Percentiles rank a stretch among this genome's conserved stretches.
Evolutionary conservation across 1,140 invertebrate species (phyloP).

Genomic region (Panagrolaimus sp.): DNA sequence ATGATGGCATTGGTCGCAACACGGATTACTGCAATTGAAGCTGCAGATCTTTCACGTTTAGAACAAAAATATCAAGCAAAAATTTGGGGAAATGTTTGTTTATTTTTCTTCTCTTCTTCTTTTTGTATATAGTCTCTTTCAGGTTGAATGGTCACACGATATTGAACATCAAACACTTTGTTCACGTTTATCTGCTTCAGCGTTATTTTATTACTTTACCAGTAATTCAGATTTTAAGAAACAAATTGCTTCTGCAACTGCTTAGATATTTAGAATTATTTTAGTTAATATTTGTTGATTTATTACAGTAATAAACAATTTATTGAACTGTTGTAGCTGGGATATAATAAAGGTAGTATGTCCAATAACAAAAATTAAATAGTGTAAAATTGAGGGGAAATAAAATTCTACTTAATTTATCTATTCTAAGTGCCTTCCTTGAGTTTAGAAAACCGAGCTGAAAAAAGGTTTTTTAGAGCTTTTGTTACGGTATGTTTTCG

Average conservation of each 20-base stretch:
- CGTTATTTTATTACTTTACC: conserved; percentile 46
- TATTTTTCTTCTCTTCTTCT: background rate
- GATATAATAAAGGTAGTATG: conserved; percentile 37
- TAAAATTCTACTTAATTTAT: conserved; percentile 44
- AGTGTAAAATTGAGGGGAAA: conserved; percentile 44
- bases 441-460: conserved; percentile 42
- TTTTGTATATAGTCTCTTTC: conserved; percentile 13
- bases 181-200: conserved; percentile 71
- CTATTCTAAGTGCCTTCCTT: conserved; percentile 44
- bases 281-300: conserved; percentile 10
- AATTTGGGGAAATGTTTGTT: conserved; percentile 72
- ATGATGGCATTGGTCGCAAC: conserved; percentile 74
- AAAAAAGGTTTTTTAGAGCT: too few relatives aligned
- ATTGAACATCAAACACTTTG: conserved; percentile 74
- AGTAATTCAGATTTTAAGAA: conserved; percentile 16
- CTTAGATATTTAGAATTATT: background rate
- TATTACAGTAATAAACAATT: background rate
- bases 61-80: conserved; percentile 81
- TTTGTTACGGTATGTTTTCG: too few relatives aligned
- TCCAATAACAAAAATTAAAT: conserved; percentile 52
- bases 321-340: background rate
- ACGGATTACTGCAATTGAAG: conserved; percentile 71
- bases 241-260: background rate
- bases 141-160: conserved; percentile 85
- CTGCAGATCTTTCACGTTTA: conserved; percentile 73